Percentiles rank a stretch among this genome's conserved stretches.
Conservation (phyloP, 1,140 invertebrate genomes). For the Aculops lycopersici region DNA sequence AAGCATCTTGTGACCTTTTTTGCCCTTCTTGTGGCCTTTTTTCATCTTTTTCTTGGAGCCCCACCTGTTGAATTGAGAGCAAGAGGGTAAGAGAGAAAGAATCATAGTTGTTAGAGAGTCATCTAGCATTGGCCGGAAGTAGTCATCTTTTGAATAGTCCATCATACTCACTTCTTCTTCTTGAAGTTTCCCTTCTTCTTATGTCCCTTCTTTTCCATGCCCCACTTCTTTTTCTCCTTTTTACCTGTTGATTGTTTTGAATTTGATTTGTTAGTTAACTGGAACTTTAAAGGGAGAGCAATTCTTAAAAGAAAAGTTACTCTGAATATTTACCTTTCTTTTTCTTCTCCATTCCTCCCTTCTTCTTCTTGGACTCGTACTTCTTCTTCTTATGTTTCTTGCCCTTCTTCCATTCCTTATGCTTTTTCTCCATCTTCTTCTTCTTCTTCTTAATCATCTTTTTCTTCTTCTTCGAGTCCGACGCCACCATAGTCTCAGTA, state of each 20-base stretch:
- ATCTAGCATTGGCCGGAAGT: too few species aligned
- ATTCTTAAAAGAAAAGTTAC: too few species aligned
- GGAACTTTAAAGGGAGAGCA: too few species aligned
- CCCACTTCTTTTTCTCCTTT: neutral
- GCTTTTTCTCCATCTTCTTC: neutral
- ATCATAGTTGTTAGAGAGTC: too few species aligned
- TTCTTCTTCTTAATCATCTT: neutral
- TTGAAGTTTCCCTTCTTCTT: neutral
- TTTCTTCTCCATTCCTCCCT: neutral
- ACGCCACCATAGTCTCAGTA: too few species aligned
- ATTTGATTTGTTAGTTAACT: too few species aligned
- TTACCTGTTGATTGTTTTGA: too few species aligned
- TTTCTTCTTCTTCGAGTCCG: too few species aligned
- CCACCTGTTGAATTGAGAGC: neutral
- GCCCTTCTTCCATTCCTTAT: neutral
- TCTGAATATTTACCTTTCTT: too few species aligned
- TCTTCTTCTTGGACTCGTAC: neutral
- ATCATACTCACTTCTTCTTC: neutral
- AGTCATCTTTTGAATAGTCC: too few species aligned
- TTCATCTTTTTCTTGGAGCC: neutral
- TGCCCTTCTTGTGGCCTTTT: neutral
- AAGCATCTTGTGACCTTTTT: neutral
- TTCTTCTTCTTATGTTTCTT: neutral
- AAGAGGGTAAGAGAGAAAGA: too few species aligned
- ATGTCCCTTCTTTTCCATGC: neutral